Percentiles rank a stretch among this genome's conserved stretches.
Conservation (phyloP, 2,797 vertebrate genomes). For the Paguma larvata region DNA sequence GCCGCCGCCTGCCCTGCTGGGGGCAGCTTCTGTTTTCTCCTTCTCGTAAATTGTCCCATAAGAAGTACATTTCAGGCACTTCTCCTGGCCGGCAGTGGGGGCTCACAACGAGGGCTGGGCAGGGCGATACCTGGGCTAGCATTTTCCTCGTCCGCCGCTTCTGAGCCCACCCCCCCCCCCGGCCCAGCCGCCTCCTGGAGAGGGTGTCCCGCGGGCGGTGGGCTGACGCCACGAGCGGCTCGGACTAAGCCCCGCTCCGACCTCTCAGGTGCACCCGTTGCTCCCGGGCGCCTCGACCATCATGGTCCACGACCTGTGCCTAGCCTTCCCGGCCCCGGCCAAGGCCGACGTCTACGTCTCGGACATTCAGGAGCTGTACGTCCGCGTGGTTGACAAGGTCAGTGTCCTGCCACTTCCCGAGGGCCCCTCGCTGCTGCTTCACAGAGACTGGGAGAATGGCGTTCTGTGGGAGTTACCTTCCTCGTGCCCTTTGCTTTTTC, state of each 20-base stretch:
- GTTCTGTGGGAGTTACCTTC: background rate
- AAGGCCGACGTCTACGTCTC: constrained; percentile 92
- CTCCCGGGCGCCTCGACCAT: constrained; percentile 90
- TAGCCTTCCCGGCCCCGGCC: constrained; percentile 91
- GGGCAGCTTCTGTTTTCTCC: background rate
- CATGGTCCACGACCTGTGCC: constrained; percentile 94
- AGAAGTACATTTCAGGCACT: background rate
- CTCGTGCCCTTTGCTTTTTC: background rate
- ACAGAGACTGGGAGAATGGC: background rate
- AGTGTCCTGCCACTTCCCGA: constrained; percentile 70
- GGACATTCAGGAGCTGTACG: constrained; percentile 95
- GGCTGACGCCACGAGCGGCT: background rate
- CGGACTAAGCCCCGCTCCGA: background rate
- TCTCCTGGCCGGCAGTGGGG: background rate
- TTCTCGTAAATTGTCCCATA: background rate
- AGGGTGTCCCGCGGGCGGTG: rapidly evolving
- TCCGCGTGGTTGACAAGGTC: constrained; percentile 98
- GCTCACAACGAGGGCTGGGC: background rate
- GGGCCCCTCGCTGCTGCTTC: background rate
- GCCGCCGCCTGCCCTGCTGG: background rate
- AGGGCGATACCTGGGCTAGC: background rate
- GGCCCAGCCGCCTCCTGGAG: background rate
- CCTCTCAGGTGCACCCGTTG: constrained; percentile 92
- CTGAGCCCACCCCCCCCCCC: background rate
- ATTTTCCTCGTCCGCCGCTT: background rate